A percentile compares a stretch with the other conserved stretches of the same genome.
These are phyloP conservation scores for Netta rufina DNA, from an alignment of 2,797 vertebrate species.

Conservation along the genomic window DNA sequence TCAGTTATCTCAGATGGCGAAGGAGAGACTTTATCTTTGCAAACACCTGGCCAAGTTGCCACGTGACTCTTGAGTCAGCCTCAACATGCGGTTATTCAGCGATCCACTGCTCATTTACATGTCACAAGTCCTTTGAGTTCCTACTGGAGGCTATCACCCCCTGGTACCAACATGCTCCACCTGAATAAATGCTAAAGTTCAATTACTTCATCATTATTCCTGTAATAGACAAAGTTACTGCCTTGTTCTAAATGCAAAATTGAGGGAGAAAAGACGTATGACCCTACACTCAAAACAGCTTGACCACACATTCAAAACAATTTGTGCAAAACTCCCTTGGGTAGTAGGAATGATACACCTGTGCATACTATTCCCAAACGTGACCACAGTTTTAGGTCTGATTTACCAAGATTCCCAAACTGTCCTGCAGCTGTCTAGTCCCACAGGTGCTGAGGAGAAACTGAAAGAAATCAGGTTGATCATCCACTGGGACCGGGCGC, in stretches of 20 bases:
- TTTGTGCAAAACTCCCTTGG: neutral
- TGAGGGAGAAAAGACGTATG: neutral
- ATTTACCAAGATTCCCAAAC: neutral
- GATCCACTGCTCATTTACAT: neutral
- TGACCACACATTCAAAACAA: neutral
- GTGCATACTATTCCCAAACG: neutral
- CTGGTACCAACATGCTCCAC: neutral
- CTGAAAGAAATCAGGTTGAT: neutral
- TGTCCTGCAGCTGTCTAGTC: neutral
- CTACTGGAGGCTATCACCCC: accelerated
- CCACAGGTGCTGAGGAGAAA: neutral
- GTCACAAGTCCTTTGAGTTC: neutral
- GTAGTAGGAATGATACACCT: neutral
- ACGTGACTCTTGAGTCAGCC: neutral
- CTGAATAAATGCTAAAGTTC: neutral
- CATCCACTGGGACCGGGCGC: neutral
- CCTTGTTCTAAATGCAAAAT: neutral
- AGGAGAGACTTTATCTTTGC: neutral
- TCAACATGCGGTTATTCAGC: neutral
- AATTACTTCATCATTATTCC: neutral
- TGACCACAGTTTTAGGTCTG: neutral
- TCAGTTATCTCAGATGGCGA: neutral
- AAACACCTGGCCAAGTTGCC: neutral
- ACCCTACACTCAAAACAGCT: neutral
- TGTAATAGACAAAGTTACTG: neutral